phyloP scores from a whole-genome alignment of 2,113 vertebrate species.

The Phalacrocorax brasilianus region DNA sequence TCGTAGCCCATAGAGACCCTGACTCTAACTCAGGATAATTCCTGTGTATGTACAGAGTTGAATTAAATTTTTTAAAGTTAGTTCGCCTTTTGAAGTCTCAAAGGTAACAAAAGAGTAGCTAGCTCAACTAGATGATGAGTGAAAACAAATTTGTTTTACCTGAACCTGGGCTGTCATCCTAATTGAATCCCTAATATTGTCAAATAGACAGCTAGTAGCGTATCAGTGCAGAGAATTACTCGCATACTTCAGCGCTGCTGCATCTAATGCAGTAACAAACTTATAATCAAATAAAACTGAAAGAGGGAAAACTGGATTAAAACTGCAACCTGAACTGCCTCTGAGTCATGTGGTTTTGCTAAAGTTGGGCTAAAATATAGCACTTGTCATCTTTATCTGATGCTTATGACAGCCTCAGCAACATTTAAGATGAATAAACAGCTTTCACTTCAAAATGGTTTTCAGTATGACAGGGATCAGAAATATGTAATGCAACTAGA shows the following conservation, averaged over 20 bases:
- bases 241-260: not conserved
- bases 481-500: not conserved
- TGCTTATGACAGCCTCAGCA: not conserved
- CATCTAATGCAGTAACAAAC: not conserved
- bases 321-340: not conserved
- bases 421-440: not conserved
- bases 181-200: not conserved
- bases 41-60: not conserved
- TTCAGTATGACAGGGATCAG: not conserved
- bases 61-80: not conserved
- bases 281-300: not conserved
- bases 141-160: constrained; percentile 16
- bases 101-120: not conserved
- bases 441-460: not conserved
- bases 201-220: not conserved
- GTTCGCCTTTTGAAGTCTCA: constrained; percentile 12
- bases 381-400: not conserved
- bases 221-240: not conserved
- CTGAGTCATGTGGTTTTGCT: not conserved
- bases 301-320: not conserved
- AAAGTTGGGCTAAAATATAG: not conserved
- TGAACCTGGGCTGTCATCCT: not conserved
- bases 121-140: not conserved
- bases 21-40: not conserved
- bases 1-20: not conserved